Base-by-base conservation (phyloP, 2,797 vertebrate species). In the Apodemus agrarius region DNA sequence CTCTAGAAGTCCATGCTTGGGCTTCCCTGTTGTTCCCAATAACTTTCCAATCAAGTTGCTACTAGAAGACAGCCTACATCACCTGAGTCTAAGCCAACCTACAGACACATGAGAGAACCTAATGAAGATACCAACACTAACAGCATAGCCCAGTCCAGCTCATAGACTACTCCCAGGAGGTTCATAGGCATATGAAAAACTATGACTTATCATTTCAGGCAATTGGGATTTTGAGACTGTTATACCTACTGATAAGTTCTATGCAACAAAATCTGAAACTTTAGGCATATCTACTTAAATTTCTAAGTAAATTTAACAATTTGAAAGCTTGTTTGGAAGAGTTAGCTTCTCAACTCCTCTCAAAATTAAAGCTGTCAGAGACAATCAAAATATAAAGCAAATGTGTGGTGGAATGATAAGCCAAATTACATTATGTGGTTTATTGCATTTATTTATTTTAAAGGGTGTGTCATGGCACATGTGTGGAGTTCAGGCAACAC, bases 221-320 rank as follows among this genome's bases (percentile, higher is more conserved):
- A 8, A 67, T 11, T 43, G 37, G 67, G 22, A 63, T 57, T 82
- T 93, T 86, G 7, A 76, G 46, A 40, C 24, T 54, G 43, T 75
- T 83, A 93, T 40, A 46, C 16, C 83, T 93, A 49, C 7, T 79
- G 46, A 49, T 40, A 54, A 3, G 78, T 17, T 89, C 74, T 74
- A 72, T 67, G 81, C 46, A 95, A 54, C 57, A 31, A 52, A n/a
- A 91, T 74, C 3, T 80, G 37, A 31, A 86, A 29, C 31, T 76
- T 37, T 54, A 49, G 43, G 40, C 85, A 88, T 88, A 87, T 10
- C 46, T 61, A 67, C 63, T 72, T 90, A 94, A 88, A 86, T 90
- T 93, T 3, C 49, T 65, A 80, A 43, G 29, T 76, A 40, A 40
- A 88, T 63, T 46, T 92, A 85, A 57, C 78, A 43, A 57, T 65